Conservation (phyloP, 2,113 vertebrate species). For the Callipepla squamata region DNA sequence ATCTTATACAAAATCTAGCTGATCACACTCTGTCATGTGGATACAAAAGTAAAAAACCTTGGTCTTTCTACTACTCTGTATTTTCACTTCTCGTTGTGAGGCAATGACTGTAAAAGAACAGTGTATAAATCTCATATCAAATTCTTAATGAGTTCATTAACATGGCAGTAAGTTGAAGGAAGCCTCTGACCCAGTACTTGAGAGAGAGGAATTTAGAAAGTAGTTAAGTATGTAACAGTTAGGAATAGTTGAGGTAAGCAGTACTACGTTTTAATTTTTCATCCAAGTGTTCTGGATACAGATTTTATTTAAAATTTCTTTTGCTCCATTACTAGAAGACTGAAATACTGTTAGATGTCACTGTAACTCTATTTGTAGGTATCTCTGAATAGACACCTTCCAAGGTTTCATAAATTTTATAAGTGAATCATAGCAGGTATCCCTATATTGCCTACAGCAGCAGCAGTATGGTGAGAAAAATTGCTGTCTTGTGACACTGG, state of each 20-base stretch:
- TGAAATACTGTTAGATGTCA: background rate
- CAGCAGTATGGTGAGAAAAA: background rate
- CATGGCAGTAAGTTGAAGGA: background rate
- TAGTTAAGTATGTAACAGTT: background rate
- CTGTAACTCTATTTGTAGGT: background rate
- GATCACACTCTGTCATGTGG: background rate
- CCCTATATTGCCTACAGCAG: conserved; percentile 47
- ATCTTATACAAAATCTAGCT: background rate
- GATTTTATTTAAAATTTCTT: background rate
- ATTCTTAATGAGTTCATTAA: background rate
- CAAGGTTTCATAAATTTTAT: conserved; percentile 21
- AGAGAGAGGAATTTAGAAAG: background rate
- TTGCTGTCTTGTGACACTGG: background rate
- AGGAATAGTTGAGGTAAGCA: conserved; percentile 8
- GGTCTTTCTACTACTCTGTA: background rate
- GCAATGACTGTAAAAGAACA: background rate
- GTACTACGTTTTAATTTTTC: background rate
- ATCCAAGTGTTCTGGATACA: background rate
- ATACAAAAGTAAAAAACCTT: background rate
- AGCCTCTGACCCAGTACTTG: background rate
- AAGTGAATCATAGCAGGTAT: conserved; percentile 40
- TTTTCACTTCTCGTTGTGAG: background rate
- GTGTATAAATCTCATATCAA: background rate
- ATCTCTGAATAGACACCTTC: background rate
- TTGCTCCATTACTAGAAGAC: background rate